Conservation (phyloP, 2,888 invertebrate species). For the Myopa testacea region DNA sequence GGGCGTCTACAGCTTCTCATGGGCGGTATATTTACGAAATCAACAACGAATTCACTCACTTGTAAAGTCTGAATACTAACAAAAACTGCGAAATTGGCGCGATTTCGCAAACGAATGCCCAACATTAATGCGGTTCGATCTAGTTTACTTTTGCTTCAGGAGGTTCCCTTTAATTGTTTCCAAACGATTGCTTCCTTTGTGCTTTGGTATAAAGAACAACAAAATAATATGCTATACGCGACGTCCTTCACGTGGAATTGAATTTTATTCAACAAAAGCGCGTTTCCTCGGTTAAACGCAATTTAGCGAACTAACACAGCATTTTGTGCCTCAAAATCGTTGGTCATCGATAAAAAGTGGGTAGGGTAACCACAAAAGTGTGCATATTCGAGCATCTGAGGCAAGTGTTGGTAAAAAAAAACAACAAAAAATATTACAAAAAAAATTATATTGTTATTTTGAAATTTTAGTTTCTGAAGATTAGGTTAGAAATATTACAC, state of each 20-base stretch:
- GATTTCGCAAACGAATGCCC: slow-evolving; percentile 34
- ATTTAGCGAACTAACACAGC: no score
- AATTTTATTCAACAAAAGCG: slow-evolving; percentile 24
- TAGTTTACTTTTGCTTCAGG: slow-evolving; percentile 3
- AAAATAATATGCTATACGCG: background rate
- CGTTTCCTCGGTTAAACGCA: background rate
- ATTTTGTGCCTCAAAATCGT: no score
- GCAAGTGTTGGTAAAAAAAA: no score
- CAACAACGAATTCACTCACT: slow-evolving; percentile 21
- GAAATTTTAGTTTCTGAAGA: no score
- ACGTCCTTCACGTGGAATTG: slow-evolving; percentile 30
- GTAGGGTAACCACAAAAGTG: no score
- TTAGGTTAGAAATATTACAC: no score
- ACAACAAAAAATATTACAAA: no score
- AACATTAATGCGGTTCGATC: slow-evolving; percentile 22
- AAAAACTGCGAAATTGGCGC: slow-evolving; percentile 33
- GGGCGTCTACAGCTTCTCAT: background rate
- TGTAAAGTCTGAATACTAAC: slow-evolving; percentile 13
- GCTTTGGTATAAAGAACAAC: slow-evolving; percentile 3
- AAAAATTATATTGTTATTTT: no score
- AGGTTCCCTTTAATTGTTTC: slow-evolving; percentile 32
- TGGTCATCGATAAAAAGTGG: no score
- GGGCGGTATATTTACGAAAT: slow-evolving; percentile 37
- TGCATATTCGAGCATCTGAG: no score
- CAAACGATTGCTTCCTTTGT: slow-evolving; percentile 26